phyloP scores from a whole-genome alignment of 1,140 invertebrate species.

The Drosophila yakuba region DNA sequence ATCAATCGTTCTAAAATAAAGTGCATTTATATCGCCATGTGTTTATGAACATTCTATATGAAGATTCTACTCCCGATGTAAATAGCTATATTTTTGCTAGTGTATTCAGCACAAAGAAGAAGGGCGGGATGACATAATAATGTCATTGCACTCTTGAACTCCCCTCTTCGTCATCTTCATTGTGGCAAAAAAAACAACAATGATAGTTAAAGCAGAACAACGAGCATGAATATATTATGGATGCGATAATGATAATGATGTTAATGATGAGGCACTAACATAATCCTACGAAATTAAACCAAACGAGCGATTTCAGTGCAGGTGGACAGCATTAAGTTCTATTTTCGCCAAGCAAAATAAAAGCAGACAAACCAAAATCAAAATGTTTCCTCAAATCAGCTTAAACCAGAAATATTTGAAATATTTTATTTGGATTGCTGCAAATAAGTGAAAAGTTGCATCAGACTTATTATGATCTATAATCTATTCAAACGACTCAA shows the following conservation, averaged over 20 bases:
- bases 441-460: slow-evolving; percentile 2
- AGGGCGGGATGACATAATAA: slow-evolving; percentile 19
- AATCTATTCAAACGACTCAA: not conserved
- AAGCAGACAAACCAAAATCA: not conserved
- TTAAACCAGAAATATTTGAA: slow-evolving; percentile 1
- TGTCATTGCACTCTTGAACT: slow-evolving; percentile 66
- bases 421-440: not conserved
- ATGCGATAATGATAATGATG: slow-evolving; percentile 33
- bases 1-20: slow-evolving; percentile 13
- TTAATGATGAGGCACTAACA: slow-evolving; percentile 6
- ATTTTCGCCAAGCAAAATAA: not conserved
- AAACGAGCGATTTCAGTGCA: not conserved
- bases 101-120: not conserved
- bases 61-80: no score
- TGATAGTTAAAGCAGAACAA: slow-evolving; percentile 28
- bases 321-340: slow-evolving; percentile 5
- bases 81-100: not conserved
- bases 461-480: not conserved
- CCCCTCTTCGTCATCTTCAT: slow-evolving; percentile 5
- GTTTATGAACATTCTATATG: not conserved
- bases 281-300: not conserved
- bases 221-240: slow-evolving; percentile 14
- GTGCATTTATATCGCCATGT: not conserved
- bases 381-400: slow-evolving; percentile 4
- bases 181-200: slow-evolving; percentile 23